Conservation (phyloP, 2,113 vertebrate species). For the Rissa tridactyla region DNA sequence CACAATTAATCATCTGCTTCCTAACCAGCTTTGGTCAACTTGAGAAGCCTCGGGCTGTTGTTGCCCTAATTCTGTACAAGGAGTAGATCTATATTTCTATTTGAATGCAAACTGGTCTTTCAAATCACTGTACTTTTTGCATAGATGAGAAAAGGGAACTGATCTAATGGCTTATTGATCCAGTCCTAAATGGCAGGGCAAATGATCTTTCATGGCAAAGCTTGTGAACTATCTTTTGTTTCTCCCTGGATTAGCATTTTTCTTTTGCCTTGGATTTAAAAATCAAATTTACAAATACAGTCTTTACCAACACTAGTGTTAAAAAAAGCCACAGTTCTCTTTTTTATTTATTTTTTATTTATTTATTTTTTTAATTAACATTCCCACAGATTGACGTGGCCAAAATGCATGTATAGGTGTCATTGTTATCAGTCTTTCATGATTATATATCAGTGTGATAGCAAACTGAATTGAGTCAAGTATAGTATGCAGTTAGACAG, state of each 20-base stretch:
- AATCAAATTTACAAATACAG: not conserved
- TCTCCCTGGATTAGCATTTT: not conserved
- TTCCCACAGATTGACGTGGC: not conserved
- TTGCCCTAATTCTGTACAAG: constrained; percentile 48
- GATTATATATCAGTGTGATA: not conserved
- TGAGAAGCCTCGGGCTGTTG: constrained; percentile 47
- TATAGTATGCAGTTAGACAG: not conserved
- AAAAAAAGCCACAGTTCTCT: not conserved
- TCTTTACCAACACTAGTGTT: not conserved
- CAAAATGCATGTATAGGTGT: not conserved
- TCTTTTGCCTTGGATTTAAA: not conserved
- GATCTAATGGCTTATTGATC: not conserved
- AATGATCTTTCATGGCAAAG: not conserved
- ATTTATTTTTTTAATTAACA: not conserved
- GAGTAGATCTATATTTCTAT: constrained; percentile 19
- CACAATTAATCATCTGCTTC: constrained; percentile 59
- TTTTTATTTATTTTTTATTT: not conserved
- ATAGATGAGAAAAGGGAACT: not conserved
- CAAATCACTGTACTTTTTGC: not conserved
- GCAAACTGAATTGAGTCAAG: not conserved
- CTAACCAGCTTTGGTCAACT: constrained; percentile 48
- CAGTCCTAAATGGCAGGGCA: not conserved
- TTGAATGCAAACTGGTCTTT: not conserved
- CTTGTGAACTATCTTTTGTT: not conserved
- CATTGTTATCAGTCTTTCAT: not conserved